Evolutionary conservation across 2,797 vertebrate genomes (phyloP).

Genomic region (Parambassis ranga): DNA sequence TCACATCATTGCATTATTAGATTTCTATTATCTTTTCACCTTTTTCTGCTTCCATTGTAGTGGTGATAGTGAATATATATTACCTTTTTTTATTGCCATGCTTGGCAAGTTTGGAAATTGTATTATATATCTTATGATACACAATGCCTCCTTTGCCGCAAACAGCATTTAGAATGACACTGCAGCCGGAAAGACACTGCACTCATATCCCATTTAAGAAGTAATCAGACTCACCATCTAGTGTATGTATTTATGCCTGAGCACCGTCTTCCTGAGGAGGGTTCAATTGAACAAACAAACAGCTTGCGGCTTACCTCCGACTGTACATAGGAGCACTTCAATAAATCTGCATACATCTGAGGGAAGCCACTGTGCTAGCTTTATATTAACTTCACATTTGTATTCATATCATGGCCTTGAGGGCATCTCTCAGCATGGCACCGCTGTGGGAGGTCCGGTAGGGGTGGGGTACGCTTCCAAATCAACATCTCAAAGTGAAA

Average conservation of each 20-base stretch:
- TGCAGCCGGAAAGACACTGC: background rate
- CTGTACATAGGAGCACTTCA: conserved; percentile 38
- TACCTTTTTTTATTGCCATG: background rate
- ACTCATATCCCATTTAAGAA: conserved; percentile 4
- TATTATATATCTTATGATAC: background rate
- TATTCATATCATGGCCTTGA: conserved; percentile 50
- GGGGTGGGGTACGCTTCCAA: conserved; percentile 29
- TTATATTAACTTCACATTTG: conserved; percentile 66
- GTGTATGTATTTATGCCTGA: conserved; percentile 12
- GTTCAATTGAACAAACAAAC: conserved; percentile 53
- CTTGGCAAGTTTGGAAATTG: conserved; percentile 1
- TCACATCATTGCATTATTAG: background rate
- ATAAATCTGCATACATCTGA: conserved; percentile 61
- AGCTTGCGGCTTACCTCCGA: conserved; percentile 54
- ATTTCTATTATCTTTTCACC: too few relatives aligned
- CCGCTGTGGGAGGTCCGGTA: conserved; percentile 34
- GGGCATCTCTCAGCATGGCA: conserved; percentile 59
- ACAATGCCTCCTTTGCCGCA: background rate
- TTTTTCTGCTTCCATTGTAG: too few relatives aligned
- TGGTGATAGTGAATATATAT: too few relatives aligned
- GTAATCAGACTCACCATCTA: conserved; percentile 9
- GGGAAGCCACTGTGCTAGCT: conserved; percentile 20
- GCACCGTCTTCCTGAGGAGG: background rate
- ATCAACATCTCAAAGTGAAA: conserved; percentile 65
- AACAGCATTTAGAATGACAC: background rate